Base-by-base conservation (phyloP, 2,797 vertebrate genomes). In the Protonibea diacanthus region DNA sequence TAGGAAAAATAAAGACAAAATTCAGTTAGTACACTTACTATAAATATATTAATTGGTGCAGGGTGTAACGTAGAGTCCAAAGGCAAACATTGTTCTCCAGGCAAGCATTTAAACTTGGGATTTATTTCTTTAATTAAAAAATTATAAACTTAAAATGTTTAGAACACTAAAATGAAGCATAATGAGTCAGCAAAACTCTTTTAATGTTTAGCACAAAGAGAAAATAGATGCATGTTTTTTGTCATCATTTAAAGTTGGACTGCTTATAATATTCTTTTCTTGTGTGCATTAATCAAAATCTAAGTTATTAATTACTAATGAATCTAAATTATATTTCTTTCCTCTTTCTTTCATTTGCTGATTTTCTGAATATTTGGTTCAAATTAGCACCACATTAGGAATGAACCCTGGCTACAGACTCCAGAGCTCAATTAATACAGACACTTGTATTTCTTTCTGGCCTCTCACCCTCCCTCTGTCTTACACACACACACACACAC, bases 401-500 rank as follows among this genome's bases (percentile, higher is more conserved):
- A 9, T 11, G n/a, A 48, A 38, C 11, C 71, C 14, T 5, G 40
- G 12, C 25, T 44, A 5, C 20, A 27, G 29, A 59, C 33, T 33
- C 55, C 49, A 56, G 40, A 48, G 6, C 20, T 40, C 18, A 52
- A 23, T 60, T 51, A 33, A 64, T 27, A 33, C 27, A 47, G 57
- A 53, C 29, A 38, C 25, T 27, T 3, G 2, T 18, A 2, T 58
- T 57, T 17, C 56, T 21, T 63, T 20, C 27, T 3, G 15, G 15
- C 20, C n/a, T 59, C 8, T 2, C 25, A 14, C 72, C 15, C 2
- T 17, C 14, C 23, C 21, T 48, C 47, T 20, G 17, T 48, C 47
- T 8, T 8, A 69, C 38, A 14, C 73, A 60, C 47, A 11, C 63
- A 42, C 47, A 15, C 67, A 55, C 45, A 45, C 74, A 59, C 18